Percentiles rank a stretch among this genome's conserved stretches.
These are phyloP conservation scores for Pterophyllum scalare DNA, from an alignment of 2,113 vertebrate genomes.

Conservation along the genomic window DNA sequence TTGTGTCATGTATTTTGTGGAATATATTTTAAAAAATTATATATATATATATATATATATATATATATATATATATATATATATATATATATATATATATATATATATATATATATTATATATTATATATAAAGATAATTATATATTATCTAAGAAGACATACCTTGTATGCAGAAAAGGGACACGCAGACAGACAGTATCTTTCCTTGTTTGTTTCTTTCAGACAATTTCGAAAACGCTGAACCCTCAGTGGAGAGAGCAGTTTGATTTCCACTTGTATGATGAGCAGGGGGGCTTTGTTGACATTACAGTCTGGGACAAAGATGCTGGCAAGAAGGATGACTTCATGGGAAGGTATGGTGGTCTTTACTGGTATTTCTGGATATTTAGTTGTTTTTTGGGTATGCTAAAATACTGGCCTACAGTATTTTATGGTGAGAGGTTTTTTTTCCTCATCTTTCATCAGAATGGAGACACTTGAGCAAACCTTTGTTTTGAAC, in stretches of 20 bases:
- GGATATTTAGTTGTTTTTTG: background rate
- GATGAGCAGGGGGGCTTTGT: conserved; percentile 93
- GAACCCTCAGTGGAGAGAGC: conserved; percentile 97
- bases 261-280: conserved; percentile 98
- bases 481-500: conserved; percentile 21
- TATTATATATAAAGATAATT: no score
- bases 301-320: conserved; percentile 97
- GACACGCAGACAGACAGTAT: background rate
- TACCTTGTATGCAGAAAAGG: background rate
- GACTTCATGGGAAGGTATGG: conserved; percentile 97
- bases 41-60: no score
- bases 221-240: conserved; percentile 94
- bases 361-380: conserved; percentile 44
- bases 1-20: no score
- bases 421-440: background rate
- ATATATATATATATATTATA: no score
- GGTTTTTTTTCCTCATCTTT: background rate
- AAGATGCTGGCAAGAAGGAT: conserved; percentile 93
- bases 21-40: no score
- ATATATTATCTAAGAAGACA: background rate
- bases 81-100: no score
- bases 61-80: no score
- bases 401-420: background rate
- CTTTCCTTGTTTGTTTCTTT: conserved; percentile 10
- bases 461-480: background rate